Evolutionary conservation across 2,888 invertebrate species (phyloP).

Genomic region (Cryptocephalus primarius): DNA sequence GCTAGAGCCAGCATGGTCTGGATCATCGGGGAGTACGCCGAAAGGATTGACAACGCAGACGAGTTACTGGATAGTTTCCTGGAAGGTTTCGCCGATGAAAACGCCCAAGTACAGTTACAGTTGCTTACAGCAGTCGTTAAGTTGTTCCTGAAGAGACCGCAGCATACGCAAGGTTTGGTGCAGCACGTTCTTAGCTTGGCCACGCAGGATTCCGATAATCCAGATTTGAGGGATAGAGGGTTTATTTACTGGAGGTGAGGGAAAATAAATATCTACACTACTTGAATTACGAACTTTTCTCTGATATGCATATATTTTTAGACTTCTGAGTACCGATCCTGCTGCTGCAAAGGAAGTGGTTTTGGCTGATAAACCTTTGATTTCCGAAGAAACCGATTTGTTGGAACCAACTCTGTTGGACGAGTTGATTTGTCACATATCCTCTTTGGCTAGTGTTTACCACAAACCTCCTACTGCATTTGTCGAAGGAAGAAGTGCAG

Average conservation of each 20-base stretch:
- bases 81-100: conserved; percentile 53
- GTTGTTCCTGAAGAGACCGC: conserved; percentile 93
- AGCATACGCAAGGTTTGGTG: conserved; percentile 96
- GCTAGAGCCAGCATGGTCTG: conserved; percentile 97
- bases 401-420: conserved; percentile 94
- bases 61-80: conserved; percentile 95
- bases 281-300: not conserved
- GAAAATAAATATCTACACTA: not conserved
- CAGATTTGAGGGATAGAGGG: conserved; percentile 94
- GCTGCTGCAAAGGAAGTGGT: conserved; percentile 99
- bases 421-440: conserved; percentile 97
- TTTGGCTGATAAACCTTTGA: conserved; percentile 95
- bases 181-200: conserved; percentile 88
- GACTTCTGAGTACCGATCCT: conserved; percentile 91
- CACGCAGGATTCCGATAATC: conserved; percentile 93
- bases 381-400: conserved; percentile 97
- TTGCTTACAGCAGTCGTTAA: conserved; percentile 97
- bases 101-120: conserved; percentile 64
- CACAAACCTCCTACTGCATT: conserved; percentile 99
- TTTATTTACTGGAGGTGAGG: conserved; percentile 93
- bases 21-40: conserved; percentile 96
- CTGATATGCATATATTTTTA: conserved; percentile 5
- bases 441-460: conserved; percentile 92
- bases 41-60: conserved; percentile 98
- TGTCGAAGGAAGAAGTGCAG: conserved; percentile 70